Percentiles rank a stretch among this genome's conserved stretches.
Evolutionary conservation across 2,888 invertebrate genomes (phyloP).

Genomic region (Leistus spinibarbis): DNA sequence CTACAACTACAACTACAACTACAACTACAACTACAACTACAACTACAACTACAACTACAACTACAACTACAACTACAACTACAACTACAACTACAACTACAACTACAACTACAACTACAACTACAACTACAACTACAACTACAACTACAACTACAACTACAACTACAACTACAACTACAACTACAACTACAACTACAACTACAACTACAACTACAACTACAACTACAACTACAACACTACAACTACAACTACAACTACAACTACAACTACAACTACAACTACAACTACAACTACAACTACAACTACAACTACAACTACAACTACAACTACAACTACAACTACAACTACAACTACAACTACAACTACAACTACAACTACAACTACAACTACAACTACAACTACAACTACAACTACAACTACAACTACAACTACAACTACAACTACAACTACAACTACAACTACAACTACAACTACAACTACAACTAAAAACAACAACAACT

Average conservation of each 20-base stretch:
- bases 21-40: slow-evolving; percentile 15
- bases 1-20: slow-evolving; percentile 11
- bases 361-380: too few relatives aligned
- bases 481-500: slow-evolving; percentile 22
- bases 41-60: slow-evolving; percentile 11
- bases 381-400: too few relatives aligned
- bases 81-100: slow-evolving; percentile 7
- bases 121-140: slow-evolving; percentile 12
- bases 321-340: too few relatives aligned
- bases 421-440: slow-evolving; percentile 7
- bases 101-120: slow-evolving; percentile 12
- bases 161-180: slow-evolving; percentile 12
- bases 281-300: too few relatives aligned
- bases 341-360: too few relatives aligned
- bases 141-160: slow-evolving; percentile 7
- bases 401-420: background rate
- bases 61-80: slow-evolving; percentile 11
- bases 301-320: too few relatives aligned
- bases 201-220: slow-evolving; percentile 15
- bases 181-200: slow-evolving; percentile 11
- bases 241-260: slow-evolving; percentile 3
- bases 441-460: slow-evolving; percentile 12
- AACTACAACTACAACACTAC: slow-evolving; percentile 11
- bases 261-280: too few relatives aligned
- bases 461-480: slow-evolving; percentile 6